Evolutionary conservation across 1,140 invertebrate species (phyloP), one percentile per base, ranked within the genome.

Genomic region (Mylabris phalerata): DNA sequence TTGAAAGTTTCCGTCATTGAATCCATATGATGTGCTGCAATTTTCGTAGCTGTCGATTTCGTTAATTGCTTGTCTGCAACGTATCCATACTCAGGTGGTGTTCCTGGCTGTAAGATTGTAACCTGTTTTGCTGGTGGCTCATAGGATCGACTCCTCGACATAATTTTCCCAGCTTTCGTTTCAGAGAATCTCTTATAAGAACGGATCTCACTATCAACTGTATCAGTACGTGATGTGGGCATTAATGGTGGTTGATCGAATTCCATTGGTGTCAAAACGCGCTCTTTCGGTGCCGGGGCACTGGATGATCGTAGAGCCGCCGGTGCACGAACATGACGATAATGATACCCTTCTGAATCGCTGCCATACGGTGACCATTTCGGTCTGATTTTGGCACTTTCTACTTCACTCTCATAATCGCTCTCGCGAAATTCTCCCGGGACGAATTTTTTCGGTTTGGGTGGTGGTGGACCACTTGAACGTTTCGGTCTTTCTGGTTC

Each of bases 351-450:
- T 39, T 83, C 77, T 0, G 75, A 77, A 48, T 83, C 81, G 48
- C 75, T 78, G 25, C 81, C 80, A 9, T 76, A 71, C 0, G 84
- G 83, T 2, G 78, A 73, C 84, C 84, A 86, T 45, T 81, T 79
- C 0, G 83, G 75, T 47, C 76, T 79, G 51, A 86, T 84, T 61
- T 73, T 75, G 0, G 74, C 75, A n/a, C 71, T 71, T 46, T 86
- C 85, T 1, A 80, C 73, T 59, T 88, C 85, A 71, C 83, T 87
- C 60, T 87, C 85, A 61, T 88, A 87, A 60, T 87, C 86, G 42
- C 83, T 86, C 61, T 87, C 85, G 1, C 79, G 72, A 55, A 82
- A 84, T 55, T 87, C 82, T 5, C 83, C 84, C 9, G 80, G 80
- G 19, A 86, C 68, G 66, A 88, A 88, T 68, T 86, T 87, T 0